Base-by-base conservation (phyloP, 2,113 vertebrate species). In the Xyliphius kryptos region DNA sequence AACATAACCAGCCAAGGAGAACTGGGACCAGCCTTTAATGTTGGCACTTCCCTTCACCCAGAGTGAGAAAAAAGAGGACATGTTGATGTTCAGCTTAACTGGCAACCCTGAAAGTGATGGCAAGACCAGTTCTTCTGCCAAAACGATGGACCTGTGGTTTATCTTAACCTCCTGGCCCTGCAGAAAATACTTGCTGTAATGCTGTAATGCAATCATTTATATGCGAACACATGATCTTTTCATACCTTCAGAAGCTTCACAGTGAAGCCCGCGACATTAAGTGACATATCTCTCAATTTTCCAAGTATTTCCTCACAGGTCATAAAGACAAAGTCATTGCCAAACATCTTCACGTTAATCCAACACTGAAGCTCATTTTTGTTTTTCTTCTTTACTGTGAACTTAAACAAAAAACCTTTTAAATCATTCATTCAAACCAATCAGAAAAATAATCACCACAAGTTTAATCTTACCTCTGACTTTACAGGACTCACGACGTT, bases 101-200 rank as follows among this genome's bases (percentile, higher is more conserved):
- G 88, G 89, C 71, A 94, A 70, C 17, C 92, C 90, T 11, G 90
- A 90, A 73, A 92, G 66, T 48, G 87, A 82, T 1, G 92, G 90
- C 55, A 97, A 85, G 7, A 80, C 60, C 49, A 91, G 55, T 38
- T 92, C 86, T 49, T 90, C 87, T 1, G 78, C 54, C 61, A 84
- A 78, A 67, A 92, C 69, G 69, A 79, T 82, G 13, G 88, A 72
- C 43, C 88, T 85, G 77, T 81, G 88, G 66, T 77, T 88, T 61
- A 90, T 69, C 65, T 88, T 88, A 0, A 92, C 75, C 64, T 91
- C 92, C 22, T 91, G 89, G 19, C 91, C 91, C 93, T 95, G 51
- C n/a, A n/a, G n/a, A n/a, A n/a, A n/a, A n/a, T n/a, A n/a, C n/a
- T n/a, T n/a, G n/a, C n/a, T n/a, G n/a, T n/a, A n/a, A n/a, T n/a